Evolutionary conservation across 2,797 vertebrate species (phyloP).

Genomic region (Hydrophis major): DNA sequence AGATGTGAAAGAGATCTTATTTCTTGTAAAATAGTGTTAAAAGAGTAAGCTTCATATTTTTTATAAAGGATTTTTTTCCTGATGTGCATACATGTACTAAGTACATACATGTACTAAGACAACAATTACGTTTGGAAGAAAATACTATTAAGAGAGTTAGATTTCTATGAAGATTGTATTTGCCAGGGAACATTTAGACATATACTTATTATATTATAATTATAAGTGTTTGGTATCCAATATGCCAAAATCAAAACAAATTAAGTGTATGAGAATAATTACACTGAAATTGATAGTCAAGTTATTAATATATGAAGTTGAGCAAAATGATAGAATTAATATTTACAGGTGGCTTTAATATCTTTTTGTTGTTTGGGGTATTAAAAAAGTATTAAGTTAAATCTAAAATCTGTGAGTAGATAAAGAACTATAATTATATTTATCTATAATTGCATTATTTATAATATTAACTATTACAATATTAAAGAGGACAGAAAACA

Average conservation of each 20-base stretch:
- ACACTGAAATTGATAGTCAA: not conserved
- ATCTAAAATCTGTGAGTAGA: not conserved
- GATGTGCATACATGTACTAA: not conserved
- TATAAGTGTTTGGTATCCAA: not conserved
- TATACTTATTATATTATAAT: not conserved
- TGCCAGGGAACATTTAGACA: not conserved
- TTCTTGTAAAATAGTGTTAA: not conserved
- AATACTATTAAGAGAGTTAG: not conserved
- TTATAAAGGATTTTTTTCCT: not conserved
- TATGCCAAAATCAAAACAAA: not conserved
- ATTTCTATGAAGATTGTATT: not conserved
- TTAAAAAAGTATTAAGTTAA: not conserved
- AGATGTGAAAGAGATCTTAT: not conserved
- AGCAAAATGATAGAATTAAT: not conserved
- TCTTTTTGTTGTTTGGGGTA: not conserved
- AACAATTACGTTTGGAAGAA: not conserved
- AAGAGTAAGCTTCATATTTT: not conserved
- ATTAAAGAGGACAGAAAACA: not conserved
- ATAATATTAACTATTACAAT: not conserved
- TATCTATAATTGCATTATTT: not conserved
- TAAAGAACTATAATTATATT: not conserved
- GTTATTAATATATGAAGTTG: not conserved
- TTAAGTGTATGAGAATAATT: not conserved
- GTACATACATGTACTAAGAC: no score
- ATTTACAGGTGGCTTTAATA: not conserved